Evolutionary conservation across 2,113 vertebrate genomes (phyloP).

Genomic region (Myotis brandtii): DNA sequence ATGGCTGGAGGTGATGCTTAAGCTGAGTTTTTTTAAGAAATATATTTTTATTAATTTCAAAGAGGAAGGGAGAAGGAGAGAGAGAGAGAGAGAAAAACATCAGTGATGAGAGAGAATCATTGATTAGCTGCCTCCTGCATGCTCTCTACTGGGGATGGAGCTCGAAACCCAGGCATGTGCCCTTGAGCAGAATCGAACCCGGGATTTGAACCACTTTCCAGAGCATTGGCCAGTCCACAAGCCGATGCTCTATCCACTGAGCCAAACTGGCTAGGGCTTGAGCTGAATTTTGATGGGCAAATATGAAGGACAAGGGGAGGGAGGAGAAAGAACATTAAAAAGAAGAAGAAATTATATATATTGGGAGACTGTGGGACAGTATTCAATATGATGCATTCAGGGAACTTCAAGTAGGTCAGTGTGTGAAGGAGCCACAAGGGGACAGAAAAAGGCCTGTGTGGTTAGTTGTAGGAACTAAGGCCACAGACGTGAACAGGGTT

Average conservation of each 20-base stretch:
- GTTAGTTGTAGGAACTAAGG: not conserved
- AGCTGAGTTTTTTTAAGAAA: not conserved
- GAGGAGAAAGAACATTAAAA: not conserved
- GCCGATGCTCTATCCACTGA: no score
- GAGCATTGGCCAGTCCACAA: no score
- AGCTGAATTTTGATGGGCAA: constrained; percentile 22
- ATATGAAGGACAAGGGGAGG: not conserved
- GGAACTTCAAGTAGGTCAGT: not conserved
- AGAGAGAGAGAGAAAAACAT: no score
- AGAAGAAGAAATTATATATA: not conserved
- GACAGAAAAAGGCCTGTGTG: not conserved
- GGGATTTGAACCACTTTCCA: no score
- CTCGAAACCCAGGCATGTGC: no score
- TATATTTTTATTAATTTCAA: no score
- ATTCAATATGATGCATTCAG: not conserved
- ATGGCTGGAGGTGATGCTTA: not conserved
- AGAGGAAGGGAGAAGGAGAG: no score
- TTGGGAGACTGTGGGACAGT: not conserved
- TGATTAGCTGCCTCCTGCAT: no score
- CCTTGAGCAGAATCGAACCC: no score
- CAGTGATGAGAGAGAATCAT: no score
- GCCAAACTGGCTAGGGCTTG: not conserved
- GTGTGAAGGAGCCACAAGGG: not conserved
- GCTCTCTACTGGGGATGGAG: no score
- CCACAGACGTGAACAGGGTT: not conserved